Evolutionary conservation across 2,888 invertebrate genomes (phyloP).

Genomic region (Lasioglossum zephyrum): DNA sequence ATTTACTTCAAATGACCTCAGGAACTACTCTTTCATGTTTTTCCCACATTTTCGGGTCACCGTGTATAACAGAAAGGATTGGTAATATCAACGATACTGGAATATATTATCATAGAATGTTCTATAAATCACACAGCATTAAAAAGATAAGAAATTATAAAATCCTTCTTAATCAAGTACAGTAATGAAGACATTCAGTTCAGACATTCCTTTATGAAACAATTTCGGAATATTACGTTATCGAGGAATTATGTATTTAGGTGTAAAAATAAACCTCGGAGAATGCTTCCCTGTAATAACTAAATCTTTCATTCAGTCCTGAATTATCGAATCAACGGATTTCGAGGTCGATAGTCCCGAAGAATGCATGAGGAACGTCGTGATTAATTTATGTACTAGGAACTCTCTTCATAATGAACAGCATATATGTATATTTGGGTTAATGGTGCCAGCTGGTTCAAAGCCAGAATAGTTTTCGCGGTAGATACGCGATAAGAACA

Average conservation of each 20-base stretch:
- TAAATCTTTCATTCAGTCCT: conserved; percentile 56
- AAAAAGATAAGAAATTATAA: background rate
- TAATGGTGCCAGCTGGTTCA: conserved; percentile 70
- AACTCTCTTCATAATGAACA: conserved; percentile 61
- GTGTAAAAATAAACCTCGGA: conserved; percentile 37
- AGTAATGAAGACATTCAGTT: background rate
- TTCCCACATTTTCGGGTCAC: too few species aligned
- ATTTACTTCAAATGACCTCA: too few species aligned
- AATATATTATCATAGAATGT: background rate
- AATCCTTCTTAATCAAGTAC: background rate
- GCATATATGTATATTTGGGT: conserved; percentile 68
- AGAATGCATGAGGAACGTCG: conserved; percentile 37
- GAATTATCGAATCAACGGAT: conserved; percentile 58
- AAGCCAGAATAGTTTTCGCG: conserved; percentile 61
- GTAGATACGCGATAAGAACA: conserved; percentile 50
- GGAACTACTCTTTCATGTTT: too few species aligned
- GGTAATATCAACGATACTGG: too few species aligned
- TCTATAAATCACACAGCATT: background rate
- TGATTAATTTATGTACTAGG: conserved; percentile 65
- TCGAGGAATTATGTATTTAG: background rate
- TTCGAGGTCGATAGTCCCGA: conserved; percentile 58
- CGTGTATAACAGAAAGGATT: too few species aligned
- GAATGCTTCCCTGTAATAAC: conserved; percentile 18
- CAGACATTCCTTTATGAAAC: background rate
- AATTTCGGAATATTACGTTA: background rate